These are phyloP conservation scores for Trididemnum clinides DNA, from an alignment of 23 tunicate species.

Conservation along the genomic window DNA sequence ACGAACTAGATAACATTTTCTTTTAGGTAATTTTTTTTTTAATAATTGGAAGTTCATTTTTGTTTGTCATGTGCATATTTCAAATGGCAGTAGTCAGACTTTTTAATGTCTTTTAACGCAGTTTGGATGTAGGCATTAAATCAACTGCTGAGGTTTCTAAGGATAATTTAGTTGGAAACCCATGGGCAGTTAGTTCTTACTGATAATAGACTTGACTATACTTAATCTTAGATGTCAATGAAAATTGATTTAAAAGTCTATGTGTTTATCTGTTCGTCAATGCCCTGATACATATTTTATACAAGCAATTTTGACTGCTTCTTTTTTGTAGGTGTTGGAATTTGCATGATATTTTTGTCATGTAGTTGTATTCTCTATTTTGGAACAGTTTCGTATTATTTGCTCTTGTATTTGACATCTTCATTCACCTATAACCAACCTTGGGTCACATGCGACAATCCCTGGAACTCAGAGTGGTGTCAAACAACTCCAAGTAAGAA, in stretches of 20 bases:
- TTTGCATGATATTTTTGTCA: slow-evolving; percentile 73
- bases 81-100: too few relatives aligned
- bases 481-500: neutral
- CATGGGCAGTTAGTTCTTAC: too few relatives aligned
- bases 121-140: too few relatives aligned
- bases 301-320: neutral
- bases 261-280: neutral
- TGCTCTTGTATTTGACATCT: slow-evolving; percentile 58
- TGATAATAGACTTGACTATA: neutral
- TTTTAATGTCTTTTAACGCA: too few relatives aligned
- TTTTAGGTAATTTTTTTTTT: too few relatives aligned
- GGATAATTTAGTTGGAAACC: too few relatives aligned
- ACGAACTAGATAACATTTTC: too few relatives aligned
- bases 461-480: slow-evolving; percentile 71
- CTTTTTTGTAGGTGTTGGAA: slow-evolving; percentile 67
- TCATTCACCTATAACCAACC: slow-evolving; percentile 77
- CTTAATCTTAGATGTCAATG: neutral
- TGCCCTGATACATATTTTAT: neutral
- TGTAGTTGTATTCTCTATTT: slow-evolving; percentile 43
- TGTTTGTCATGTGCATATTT: too few relatives aligned
- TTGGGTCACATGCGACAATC: slow-evolving; percentile 57
- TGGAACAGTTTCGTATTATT: slow-evolving; percentile 81
- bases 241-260: neutral
- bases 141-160: too few relatives aligned
- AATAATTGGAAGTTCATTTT: too few relatives aligned